Evolutionary conservation across 2,888 invertebrate species (phyloP).

Genomic region (Bursaphelenchus okinawaensis): DNA sequence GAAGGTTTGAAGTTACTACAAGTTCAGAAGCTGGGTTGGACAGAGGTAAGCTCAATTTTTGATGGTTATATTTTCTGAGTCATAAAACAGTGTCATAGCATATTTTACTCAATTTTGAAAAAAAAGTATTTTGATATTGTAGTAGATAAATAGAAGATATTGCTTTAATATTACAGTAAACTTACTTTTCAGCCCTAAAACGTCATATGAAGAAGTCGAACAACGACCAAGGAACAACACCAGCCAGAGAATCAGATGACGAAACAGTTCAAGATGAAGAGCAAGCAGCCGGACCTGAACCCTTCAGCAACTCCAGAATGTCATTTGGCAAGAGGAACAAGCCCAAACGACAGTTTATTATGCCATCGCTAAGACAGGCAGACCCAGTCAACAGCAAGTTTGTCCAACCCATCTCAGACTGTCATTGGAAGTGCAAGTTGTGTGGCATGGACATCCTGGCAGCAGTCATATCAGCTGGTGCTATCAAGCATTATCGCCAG

Average conservation of each 20-base stretch:
- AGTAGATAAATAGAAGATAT: too few species aligned
- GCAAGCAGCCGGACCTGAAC: constrained; percentile 11
- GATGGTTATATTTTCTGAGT: too few species aligned
- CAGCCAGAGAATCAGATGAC: constrained; percentile 25
- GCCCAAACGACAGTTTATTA: constrained; percentile 54
- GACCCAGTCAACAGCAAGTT: constrained; percentile 42
- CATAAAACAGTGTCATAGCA: too few species aligned
- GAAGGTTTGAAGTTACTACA: constrained; percentile 34
- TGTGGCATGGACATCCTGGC: constrained; percentile 42
- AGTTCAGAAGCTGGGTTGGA: constrained; percentile 43
- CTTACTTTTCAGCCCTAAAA: constrained; percentile 26
- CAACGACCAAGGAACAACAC: constrained; percentile 25
- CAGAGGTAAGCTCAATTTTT: constrained; percentile 24
- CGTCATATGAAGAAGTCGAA: constrained; percentile 19
- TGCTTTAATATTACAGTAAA: background rate
- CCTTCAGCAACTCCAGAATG: constrained; percentile 48
- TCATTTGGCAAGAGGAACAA: constrained; percentile 42
- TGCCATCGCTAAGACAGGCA: constrained; percentile 49
- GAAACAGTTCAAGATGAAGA: constrained; percentile 20
- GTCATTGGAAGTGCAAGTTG: constrained; percentile 53
- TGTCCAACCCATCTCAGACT: constrained; percentile 45
- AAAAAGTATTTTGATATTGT: too few species aligned
- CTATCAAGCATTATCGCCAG: constrained; percentile 51
- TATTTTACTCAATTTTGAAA: too few species aligned
- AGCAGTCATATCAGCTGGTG: constrained; percentile 47